Percentiles rank a stretch among this genome's conserved stretches.
phyloP scores from a whole-genome alignment of 2,797 vertebrate species.

The Helarctos malayanus region DNA sequence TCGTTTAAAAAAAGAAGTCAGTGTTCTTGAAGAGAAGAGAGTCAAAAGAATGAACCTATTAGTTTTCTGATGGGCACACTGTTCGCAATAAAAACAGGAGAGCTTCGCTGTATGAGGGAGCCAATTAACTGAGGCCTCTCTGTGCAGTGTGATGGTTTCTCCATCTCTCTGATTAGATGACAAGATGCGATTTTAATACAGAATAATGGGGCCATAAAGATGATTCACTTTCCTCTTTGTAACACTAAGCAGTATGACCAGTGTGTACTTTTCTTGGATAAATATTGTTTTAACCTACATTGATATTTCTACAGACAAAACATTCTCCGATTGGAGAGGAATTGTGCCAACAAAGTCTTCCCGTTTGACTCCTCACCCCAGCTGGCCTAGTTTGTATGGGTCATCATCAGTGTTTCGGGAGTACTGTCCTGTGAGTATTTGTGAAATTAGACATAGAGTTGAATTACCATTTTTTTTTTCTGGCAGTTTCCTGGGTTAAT shows the following conservation, averaged over 20 bases:
- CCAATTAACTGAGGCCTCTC: slow-evolving; percentile 45
- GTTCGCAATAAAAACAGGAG: not conserved
- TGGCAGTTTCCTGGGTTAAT: not conserved
- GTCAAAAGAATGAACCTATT: slow-evolving; percentile 21
- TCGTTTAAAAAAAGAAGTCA: slow-evolving; percentile 46
- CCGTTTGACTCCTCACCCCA: fast-evolving
- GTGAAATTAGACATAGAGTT: not conserved
- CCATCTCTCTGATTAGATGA: slow-evolving; percentile 63
- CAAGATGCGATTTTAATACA: slow-evolving; percentile 71
- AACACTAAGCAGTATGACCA: slow-evolving; percentile 61
- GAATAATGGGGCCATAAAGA: slow-evolving; percentile 60
- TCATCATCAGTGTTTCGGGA: not conserved
- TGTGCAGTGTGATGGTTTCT: not conserved
- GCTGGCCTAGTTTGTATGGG: not conserved
- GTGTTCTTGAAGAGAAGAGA: slow-evolving; percentile 46
- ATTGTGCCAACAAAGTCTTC: slow-evolving; percentile 10
- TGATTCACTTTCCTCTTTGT: slow-evolving; percentile 65
- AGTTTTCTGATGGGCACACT: slow-evolving; percentile 16
- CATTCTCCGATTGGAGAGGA: slow-evolving; percentile 79
- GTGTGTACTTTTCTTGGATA: slow-evolving; percentile 63
- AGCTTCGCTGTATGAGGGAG: not conserved
- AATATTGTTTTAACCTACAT: slow-evolving; percentile 76
- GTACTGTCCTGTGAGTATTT: slow-evolving; percentile 67
- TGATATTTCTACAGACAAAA: slow-evolving; percentile 75
- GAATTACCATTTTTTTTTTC: not conserved